Evolutionary conservation across 2,113 vertebrate species (phyloP), one percentile per base, ranked within the genome.

Genomic region (Trogon melanurus): DNA sequence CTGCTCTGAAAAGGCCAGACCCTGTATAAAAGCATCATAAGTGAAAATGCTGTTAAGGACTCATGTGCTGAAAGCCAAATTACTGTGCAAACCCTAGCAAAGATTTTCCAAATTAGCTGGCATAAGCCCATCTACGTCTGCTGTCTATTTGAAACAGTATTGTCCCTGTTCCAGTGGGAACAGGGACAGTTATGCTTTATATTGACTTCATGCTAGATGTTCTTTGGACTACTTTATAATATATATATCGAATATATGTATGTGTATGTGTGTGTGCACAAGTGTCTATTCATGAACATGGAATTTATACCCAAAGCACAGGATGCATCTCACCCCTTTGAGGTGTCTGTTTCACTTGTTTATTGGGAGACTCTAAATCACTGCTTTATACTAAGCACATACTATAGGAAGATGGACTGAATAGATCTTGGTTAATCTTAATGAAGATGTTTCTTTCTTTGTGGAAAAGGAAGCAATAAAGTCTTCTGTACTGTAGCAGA

Each of bases 11-110:
- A 64, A 85, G 23, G 7, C 25, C 32, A 64, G 20, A 81, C 2
- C 5, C 30, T 48, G 7, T 62, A 50, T 30, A 27, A 66, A 84
- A 83, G 22, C 0, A 0, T 32, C 0, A 0, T 14, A 38, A 38
- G 5, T 10, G 27, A 86, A 78, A 75, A 48, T 12, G 44, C 60
- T 58, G 5, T 53, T 57, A 41, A 34, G 25, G n/a, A 25, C 6
- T 70, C 14, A 22, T 29, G 13, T 88, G 11, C 29, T 58, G 47
- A 23, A 15, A 75, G n/a, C 16, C 13, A 86, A 91, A 74, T 29
- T 76, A 56, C 15, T 50, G 12, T 20, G 50, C 21, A 74, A 61
- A 62, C 3, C 2, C 10, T 36, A 41, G 32, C 4, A 74, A 76
- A 50, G 38, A 12, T 62, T 76, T 92, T 64, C 38, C 62, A 58